phyloP scores from a whole-genome alignment of 2,797 vertebrate genomes.

The Todus mexicanus region DNA sequence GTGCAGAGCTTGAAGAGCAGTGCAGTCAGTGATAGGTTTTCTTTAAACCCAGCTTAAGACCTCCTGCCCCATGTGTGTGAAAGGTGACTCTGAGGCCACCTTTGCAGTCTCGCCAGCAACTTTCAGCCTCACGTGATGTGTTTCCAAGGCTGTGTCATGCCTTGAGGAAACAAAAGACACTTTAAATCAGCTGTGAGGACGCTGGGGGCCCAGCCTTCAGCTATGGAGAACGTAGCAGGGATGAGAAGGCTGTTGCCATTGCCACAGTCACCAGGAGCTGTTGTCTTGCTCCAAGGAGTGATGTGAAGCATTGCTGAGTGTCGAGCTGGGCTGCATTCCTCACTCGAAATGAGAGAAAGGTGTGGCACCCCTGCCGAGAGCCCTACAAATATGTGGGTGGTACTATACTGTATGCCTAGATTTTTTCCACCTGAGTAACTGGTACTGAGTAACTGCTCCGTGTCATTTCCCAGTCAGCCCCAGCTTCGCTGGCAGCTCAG shows the following conservation, averaged over 20 bases:
- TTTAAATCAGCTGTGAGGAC: neutral
- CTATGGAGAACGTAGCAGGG: neutral
- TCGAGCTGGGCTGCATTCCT: conserved; percentile 50
- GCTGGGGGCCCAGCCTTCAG: conserved; percentile 8
- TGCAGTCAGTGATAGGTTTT: neutral
- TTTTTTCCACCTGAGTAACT: conserved; percentile 69
- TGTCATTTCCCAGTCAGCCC: conserved; percentile 39
- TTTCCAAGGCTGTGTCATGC: neutral
- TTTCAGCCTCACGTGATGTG: neutral
- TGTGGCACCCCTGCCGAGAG: conserved; percentile 42
- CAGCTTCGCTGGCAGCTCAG: neutral
- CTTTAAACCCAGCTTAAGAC: neutral
- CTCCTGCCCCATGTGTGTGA: neutral
- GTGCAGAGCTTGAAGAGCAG: neutral
- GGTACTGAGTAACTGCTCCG: conserved; percentile 43
- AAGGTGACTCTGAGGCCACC: neutral
- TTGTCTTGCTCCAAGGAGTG: neutral
- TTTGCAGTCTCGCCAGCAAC: neutral
- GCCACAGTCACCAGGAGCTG: neutral
- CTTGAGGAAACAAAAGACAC: neutral
- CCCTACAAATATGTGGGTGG: conserved; percentile 52
- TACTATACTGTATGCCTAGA: conserved; percentile 26
- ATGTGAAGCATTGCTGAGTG: neutral
- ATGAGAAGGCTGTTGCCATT: neutral
- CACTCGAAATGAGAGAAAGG: conserved; percentile 16